A percentile compares a stretch with the other conserved stretches of the same genome.
Conservation (phyloP, 2,888 invertebrate species). For the Epinotia ramella region DNA sequence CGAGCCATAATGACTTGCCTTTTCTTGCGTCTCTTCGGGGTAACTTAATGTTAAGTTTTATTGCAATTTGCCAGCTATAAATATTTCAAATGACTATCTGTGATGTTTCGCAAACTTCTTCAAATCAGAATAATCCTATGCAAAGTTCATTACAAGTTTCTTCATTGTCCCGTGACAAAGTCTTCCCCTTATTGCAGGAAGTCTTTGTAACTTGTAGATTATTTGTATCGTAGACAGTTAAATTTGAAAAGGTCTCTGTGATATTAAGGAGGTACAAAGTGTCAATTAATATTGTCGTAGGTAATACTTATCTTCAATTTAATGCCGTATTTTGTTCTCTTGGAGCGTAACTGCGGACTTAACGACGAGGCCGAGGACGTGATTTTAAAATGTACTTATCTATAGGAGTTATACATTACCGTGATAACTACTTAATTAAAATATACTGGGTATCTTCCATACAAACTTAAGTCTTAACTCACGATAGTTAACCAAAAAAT, state of each 20-base stretch:
- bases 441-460: no score
- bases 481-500: no score
- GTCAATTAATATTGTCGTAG: neutral
- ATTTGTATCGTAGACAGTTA: neutral
- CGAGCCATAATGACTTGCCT: no score
- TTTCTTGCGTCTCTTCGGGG: no score
- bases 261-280: neutral
- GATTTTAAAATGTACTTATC: no score
- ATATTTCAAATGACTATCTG: conserved; percentile 7
- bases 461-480: no score
- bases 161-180: conserved; percentile 17
- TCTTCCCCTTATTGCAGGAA: conserved; percentile 31
- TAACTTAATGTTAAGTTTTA: neutral
- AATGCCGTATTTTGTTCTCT: no score
- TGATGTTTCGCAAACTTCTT: conserved; percentile 9
- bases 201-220: conserved; percentile 26
- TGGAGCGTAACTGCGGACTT: no score
- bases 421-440: no score
- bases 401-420: no score
- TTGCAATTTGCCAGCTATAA: neutral
- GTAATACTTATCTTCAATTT: neutral
- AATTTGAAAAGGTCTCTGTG: neutral
- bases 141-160: conserved; percentile 15
- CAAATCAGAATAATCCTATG: conserved; percentile 11
- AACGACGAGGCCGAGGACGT: no score